Evolutionary conservation across 2,113 vertebrate genomes (phyloP).

Genomic region (Tenrec ecaudatus): DNA sequence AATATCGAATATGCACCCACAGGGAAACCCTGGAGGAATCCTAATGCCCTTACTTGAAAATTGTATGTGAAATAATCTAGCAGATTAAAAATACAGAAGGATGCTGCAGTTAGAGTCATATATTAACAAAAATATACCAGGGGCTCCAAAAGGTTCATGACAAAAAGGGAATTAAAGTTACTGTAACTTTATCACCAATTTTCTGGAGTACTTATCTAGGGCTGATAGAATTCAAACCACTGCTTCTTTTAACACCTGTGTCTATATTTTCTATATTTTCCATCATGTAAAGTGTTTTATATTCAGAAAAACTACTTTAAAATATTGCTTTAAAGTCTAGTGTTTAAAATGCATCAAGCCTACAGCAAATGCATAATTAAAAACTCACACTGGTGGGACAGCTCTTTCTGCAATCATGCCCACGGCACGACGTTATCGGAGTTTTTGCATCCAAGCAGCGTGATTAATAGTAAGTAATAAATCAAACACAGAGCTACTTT

Average conservation of each 20-base stretch:
- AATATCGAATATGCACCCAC: neutral
- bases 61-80: constrained; percentile 19
- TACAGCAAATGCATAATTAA: neutral
- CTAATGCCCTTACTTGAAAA: constrained; percentile 22
- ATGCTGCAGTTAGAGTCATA: neutral
- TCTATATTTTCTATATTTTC: constrained; percentile 21
- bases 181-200: neutral
- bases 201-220: neutral
- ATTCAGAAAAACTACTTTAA: constrained; percentile 21
- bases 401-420: neutral
- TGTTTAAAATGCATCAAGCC: constrained; percentile 51
- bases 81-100: constrained; percentile 6
- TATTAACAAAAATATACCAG: neutral
- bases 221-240: neutral
- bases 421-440: neutral
- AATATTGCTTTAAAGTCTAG: neutral
- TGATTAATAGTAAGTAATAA: constrained; percentile 19
- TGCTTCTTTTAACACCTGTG: neutral
- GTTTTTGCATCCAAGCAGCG: neutral
- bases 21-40: neutral
- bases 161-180: too few species aligned
- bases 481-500: neutral
- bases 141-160: too few species aligned
- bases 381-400: neutral
- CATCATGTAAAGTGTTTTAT: constrained; percentile 2